A percentile compares a stretch with the other conserved stretches of the same genome.
phyloP scores from a whole-genome alignment of 2,888 invertebrate genomes.

The Nymphalis polychloros region DNA sequence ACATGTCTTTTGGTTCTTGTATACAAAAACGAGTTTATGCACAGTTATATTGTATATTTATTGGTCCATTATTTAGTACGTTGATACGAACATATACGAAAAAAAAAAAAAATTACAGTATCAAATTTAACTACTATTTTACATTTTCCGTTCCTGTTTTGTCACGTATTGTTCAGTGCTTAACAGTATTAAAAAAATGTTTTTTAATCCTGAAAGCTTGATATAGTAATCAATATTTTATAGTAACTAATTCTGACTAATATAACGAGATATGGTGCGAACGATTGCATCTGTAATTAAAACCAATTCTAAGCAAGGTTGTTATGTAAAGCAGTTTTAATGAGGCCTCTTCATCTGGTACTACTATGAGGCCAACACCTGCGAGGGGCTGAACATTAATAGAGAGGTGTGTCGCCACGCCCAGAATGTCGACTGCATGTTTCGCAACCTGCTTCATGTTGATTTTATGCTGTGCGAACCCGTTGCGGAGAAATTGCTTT shows the following conservation, averaged over 20 bases:
- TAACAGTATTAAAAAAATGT: too few relatives aligned
- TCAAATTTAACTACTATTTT: too few relatives aligned
- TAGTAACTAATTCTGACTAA: too few relatives aligned
- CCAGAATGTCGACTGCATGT: conserved; percentile 52
- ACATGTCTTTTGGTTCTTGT: neutral
- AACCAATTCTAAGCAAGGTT: conserved; percentile 13
- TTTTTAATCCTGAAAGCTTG: too few relatives aligned
- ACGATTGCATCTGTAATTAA: conserved; percentile 2
- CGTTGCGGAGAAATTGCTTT: conserved; percentile 41
- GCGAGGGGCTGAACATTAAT: conserved; percentile 61
- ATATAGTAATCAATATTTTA: too few relatives aligned
- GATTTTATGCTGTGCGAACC: conserved; percentile 43
- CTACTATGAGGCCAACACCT: conserved; percentile 40
- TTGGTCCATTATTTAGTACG: neutral
- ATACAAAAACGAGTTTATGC: conserved; percentile 7
- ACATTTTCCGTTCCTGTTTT: too few relatives aligned
- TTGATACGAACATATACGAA: too few relatives aligned
- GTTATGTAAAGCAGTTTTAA: conserved; percentile 37
- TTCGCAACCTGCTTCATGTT: conserved; percentile 50
- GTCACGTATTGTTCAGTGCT: too few relatives aligned
- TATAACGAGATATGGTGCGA: neutral
- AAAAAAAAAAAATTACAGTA: too few relatives aligned
- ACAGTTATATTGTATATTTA: conserved; percentile 7
- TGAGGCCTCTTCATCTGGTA: conserved; percentile 39
- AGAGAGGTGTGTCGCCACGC: conserved; percentile 77